These are phyloP conservation scores for Hofmannophila pseudospretella DNA, from an alignment of 2,888 invertebrate species.

Conservation along the genomic window DNA sequence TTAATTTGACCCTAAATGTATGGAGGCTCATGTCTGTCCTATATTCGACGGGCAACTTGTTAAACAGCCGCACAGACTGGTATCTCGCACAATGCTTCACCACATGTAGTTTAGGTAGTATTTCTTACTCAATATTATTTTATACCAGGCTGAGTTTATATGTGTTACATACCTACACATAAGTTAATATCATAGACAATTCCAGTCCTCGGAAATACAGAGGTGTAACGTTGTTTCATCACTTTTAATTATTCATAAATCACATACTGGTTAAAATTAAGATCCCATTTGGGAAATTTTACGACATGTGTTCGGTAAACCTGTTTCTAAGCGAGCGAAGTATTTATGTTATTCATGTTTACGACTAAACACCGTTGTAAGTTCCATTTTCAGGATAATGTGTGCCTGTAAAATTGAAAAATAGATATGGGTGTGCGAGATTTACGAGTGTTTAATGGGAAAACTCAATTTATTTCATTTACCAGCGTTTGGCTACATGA, in stretches of 20 bases:
- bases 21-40: too few relatives aligned
- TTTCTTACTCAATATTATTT: too few relatives aligned
- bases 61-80: too few relatives aligned
- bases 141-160: too few relatives aligned
- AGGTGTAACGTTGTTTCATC: constrained; percentile 32
- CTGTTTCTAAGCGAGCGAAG: constrained; percentile 23
- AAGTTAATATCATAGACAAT: not conserved
- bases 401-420: not conserved
- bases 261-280: constrained; percentile 43
- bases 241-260: constrained; percentile 49
- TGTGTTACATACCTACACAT: too few relatives aligned
- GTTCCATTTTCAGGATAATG: constrained; percentile 5
- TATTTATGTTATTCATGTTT: constrained; percentile 27
- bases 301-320: constrained; percentile 13
- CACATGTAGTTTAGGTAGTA: too few relatives aligned
- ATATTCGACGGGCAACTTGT: too few relatives aligned
- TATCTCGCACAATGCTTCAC: too few relatives aligned
- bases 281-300: constrained; percentile 42
- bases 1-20: too few relatives aligned
- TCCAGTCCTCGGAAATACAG: constrained; percentile 17
- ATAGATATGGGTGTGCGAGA: not conserved
- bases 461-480: too few relatives aligned
- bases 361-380: constrained; percentile 27
- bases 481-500: too few relatives aligned
- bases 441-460: not conserved